phyloP scores from a whole-genome alignment of 2,888 invertebrate species.

The Seira sanloemensis region DNA sequence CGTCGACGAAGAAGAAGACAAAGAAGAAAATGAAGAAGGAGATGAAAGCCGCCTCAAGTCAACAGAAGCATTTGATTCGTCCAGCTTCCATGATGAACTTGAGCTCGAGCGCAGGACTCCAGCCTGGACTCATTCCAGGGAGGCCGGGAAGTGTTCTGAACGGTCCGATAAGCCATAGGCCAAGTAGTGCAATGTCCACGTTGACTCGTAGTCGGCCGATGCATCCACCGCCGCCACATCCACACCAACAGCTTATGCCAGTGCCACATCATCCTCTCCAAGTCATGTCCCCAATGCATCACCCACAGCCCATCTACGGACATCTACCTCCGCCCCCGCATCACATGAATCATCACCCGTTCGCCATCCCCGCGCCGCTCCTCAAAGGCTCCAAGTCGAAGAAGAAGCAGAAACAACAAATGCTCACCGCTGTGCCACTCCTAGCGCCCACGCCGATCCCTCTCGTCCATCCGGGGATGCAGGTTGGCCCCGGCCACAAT shows the following conservation, averaged over 20 bases:
- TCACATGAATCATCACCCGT: constrained; percentile 74
- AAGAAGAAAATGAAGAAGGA: constrained; percentile 76
- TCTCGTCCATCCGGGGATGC: constrained; percentile 71
- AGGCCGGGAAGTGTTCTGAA: constrained; percentile 73
- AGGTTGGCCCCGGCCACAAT: constrained; percentile 64
- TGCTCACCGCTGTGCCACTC: constrained; percentile 71
- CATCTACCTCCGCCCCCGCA: constrained; percentile 74
- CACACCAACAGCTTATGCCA: constrained; percentile 71
- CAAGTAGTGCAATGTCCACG: constrained; percentile 73
- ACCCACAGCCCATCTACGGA: constrained; percentile 72
- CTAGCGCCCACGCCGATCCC: constrained; percentile 72
- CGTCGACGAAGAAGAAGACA: constrained; percentile 79
- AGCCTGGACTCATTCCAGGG: constrained; percentile 59
- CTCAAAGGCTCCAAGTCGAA: constrained; percentile 71
- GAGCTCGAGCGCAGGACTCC: constrained; percentile 64
- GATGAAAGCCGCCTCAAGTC: constrained; percentile 56
- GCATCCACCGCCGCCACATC: constrained; percentile 56
- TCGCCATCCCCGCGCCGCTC: constrained; percentile 70
- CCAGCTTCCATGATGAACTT: constrained; percentile 74
- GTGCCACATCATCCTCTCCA: constrained; percentile 69
- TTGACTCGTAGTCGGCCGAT: constrained; percentile 67
- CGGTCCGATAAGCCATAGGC: constrained; percentile 70
- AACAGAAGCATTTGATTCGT: constrained; percentile 70
- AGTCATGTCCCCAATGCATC: constrained; percentile 61
- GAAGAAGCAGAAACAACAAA: constrained; percentile 68